Conservation (phyloP, 2,888 invertebrate species). For the Xanthorhoe spadicearia region DNA sequence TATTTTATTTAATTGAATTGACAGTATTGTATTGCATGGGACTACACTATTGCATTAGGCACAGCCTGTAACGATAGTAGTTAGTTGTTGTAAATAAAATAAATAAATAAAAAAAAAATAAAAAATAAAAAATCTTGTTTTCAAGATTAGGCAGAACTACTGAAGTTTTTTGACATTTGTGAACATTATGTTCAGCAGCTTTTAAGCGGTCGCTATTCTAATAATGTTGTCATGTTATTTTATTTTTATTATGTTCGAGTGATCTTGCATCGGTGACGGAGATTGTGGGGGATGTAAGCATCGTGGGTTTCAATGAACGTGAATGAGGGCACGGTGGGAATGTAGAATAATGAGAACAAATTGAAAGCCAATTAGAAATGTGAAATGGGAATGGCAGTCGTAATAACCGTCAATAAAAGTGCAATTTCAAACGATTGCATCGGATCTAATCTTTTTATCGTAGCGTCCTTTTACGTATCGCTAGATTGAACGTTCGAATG, state of each 20-base stretch:
- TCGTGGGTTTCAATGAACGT: conserved; percentile 22
- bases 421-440: background rate
- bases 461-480: background rate
- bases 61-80: too few relatives aligned
- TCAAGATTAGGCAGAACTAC: too few relatives aligned
- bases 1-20: too few relatives aligned
- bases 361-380: conserved; percentile 25
- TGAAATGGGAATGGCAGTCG: conserved; percentile 7
- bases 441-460: background rate
- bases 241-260: background rate
- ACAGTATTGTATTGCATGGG: too few relatives aligned
- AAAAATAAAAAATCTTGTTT: too few relatives aligned
- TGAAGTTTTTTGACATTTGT: too few relatives aligned
- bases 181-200: too few relatives aligned
- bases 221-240: too few relatives aligned
- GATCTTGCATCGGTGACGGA: conserved; percentile 9
- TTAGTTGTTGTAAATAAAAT: too few relatives aligned
- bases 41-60: too few relatives aligned
- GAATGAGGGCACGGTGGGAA: conserved; percentile 12
- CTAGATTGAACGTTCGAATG: background rate
- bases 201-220: background rate
- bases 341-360: conserved; percentile 15
- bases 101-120: too few relatives aligned
- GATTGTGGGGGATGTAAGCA: conserved; percentile 21
- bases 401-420: conserved; percentile 7